Evolutionary conservation across 1,140 invertebrate genomes (phyloP), one percentile per base, ranked within the genome.

Genomic region (Grapholita molesta): DNA sequence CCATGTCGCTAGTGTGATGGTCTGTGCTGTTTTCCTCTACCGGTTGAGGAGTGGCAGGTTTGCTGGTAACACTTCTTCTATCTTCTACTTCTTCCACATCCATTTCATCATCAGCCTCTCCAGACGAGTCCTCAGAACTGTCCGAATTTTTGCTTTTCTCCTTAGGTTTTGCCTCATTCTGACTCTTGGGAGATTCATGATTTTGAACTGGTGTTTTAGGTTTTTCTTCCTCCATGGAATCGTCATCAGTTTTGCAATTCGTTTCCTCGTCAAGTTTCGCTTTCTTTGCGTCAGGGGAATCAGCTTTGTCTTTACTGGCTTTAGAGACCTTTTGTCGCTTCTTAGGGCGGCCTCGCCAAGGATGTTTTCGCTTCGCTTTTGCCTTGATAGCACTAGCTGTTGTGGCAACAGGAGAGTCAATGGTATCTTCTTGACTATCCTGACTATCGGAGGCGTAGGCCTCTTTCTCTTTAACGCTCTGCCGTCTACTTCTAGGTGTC

Each of bases 51-150:
- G 87, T 83, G 0, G 83, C 81, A 0, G 86, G 88, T 71, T 87
- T 86, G 30, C 79, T 85, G 15, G 82, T 75, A 38, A 82, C 69
- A 52, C 74, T 91, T 18, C 73, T 79, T 75, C 78, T 81, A 71
- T 90, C 83, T 72, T 92, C 89, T 11, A 87, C 80, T 80, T 94
- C 93, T 67, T 94, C 93, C 25, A 93, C 92, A 74, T 94, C 93
- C 93, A 94, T 94, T 80, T 94, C 93, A 78, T 94, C 93, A 82
- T 94, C 93, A 21, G 93, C 93, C 80, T 94, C 94, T 3, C 93
- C 93, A 23, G 93, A 94, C 0, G 93, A 94, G 81, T 94, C 93
- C 84, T 94, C 94, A 30, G 91, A 92, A 70, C 85, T 92, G 24
- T 88, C 91, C 8, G 90, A 90, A 73, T 92, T 86, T 69, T 93